These are phyloP conservation scores for Eufriesea mexicana DNA, from an alignment of 1,140 invertebrate species.

Conservation along the genomic window DNA sequence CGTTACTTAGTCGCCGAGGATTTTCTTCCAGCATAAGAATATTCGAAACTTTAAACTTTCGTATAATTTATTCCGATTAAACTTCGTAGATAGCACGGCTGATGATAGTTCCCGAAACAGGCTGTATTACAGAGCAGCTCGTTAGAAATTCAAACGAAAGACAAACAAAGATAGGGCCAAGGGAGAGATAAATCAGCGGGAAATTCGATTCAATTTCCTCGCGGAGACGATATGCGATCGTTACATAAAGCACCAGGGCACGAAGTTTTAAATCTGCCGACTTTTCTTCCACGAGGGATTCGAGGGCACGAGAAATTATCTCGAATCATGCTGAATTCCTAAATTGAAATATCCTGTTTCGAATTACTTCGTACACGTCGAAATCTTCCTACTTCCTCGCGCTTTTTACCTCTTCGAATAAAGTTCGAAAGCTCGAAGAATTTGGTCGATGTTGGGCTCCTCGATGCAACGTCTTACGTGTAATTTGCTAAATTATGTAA, in stretches of 20 bases:
- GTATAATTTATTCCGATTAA: background rate
- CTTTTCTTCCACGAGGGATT: background rate
- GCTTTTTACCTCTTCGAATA: no score
- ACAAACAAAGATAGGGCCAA: background rate
- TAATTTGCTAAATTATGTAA: no score
- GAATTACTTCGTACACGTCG: no score
- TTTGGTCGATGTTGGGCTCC: no score
- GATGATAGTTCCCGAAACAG: background rate
- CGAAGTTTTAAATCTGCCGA: background rate
- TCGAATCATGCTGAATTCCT: no score
- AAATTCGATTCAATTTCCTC: background rate
- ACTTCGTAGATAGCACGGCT: background rate
- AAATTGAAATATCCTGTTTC: no score
- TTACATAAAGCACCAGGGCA: background rate
- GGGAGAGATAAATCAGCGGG: background rate
- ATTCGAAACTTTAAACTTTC: background rate
- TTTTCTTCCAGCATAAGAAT: background rate
- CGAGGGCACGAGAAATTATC: no score
- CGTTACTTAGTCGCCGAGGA: no score
- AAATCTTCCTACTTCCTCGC: no score
- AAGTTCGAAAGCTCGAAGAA: no score
- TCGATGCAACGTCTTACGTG: no score
- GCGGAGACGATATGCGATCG: background rate
- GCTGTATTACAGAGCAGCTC: background rate
- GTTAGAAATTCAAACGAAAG: background rate